Evolutionary conservation across 2,888 invertebrate genomes (phyloP).

Genomic region (Aleiodes leptofemur): DNA sequence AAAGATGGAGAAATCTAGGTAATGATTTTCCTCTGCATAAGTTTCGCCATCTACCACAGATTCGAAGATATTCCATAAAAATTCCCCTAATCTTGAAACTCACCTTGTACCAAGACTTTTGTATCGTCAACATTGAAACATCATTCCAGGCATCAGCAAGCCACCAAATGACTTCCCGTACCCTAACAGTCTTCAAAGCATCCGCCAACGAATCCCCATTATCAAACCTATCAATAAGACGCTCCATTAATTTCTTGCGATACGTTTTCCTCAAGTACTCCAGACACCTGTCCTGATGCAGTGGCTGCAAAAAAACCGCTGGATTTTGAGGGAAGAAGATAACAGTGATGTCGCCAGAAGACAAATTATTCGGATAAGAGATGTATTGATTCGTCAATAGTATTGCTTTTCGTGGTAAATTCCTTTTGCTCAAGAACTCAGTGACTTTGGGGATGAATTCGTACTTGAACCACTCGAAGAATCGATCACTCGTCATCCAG

Average conservation of each 20-base stretch:
- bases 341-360: not conserved
- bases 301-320: conserved; percentile 4
- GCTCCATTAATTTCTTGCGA: conserved; percentile 28
- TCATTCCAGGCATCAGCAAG: conserved; percentile 31
- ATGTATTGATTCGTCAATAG: conserved; percentile 8
- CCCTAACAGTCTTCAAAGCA: conserved; percentile 25
- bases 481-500: conserved; percentile 46
- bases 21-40: too few species aligned
- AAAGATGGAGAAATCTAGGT: too few species aligned
- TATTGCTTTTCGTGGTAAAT: conserved; percentile 16
- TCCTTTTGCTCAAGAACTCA: not conserved
- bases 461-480: conserved; percentile 25
- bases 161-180: conserved; percentile 39
- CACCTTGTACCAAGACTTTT: conserved; percentile 15
- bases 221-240: conserved; percentile 2
- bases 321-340: conserved; percentile 1
- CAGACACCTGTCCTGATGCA: conserved; percentile 18
- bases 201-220: conserved; percentile 18
- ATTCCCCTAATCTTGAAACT: not conserved
- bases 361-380: not conserved
- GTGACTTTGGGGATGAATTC: conserved; percentile 19
- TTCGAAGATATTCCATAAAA: too few species aligned
- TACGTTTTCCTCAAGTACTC: conserved; percentile 35
- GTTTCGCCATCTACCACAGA: too few species aligned
- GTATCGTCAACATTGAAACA: not conserved